Base-by-base conservation (phyloP, 2,888 invertebrate species). In the Parnassius glacialis region DNA sequence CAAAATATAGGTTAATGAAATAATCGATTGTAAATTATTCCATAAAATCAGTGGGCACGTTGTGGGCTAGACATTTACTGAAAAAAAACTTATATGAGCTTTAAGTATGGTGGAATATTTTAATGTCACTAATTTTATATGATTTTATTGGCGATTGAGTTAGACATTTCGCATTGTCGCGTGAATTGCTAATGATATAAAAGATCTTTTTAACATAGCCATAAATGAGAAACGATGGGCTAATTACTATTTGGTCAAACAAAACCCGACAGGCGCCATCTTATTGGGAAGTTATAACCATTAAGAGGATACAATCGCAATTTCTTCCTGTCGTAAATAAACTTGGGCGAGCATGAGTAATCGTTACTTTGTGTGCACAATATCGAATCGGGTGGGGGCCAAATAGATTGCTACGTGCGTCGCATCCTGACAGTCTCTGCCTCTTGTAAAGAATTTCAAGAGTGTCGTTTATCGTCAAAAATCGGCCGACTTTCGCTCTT, bases 241-340 rank as follows among this genome's bases (percentile, higher is more conserved):
- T 68, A 65, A 68, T 69, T 65, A 65, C 55, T 61, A 65, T 67
- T 65, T 67, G 61, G 54, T 64, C 66, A 62, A 71, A 72, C 67
- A 70, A 57, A 50, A 67, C 70, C 71, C 70, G 72, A 65, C 68
- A 65, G 68, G 71, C 71, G 73, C 70, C 76, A 68, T 74, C 78
- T 74, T 83, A 82, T 84, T 83, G 75, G 85, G 84, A 86, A 84
- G 86, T 88, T 88, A 87, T 85, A 85, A 83, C 85, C 85, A 87
- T 87, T 84, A 83, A 77, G 73, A 83, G 85, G 84, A 87, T 82
- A 89, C 88, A 88, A 90, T 90, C 76, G 86, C 88, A 86, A 88
- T 88, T 87, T 88, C 89, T 88, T 90, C 90, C 90, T 90, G 90
- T 87, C 88, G 80, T 89, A 88, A 87, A 90, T 87, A 87, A 83